phyloP scores from a whole-genome alignment of 2,888 invertebrate genomes.

The Apamea crenata region DNA sequence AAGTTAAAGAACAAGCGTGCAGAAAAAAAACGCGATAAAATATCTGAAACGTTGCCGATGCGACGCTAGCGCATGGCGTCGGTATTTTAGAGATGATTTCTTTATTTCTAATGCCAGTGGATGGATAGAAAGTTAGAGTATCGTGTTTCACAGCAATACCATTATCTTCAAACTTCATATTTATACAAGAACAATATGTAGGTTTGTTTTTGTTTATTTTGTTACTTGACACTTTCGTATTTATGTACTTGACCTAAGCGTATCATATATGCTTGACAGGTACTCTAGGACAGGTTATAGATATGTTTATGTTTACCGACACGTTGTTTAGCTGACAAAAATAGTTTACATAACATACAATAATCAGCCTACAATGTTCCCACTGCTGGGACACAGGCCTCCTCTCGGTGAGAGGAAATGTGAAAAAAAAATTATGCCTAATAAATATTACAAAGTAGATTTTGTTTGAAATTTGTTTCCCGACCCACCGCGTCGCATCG shows the following conservation, averaged over 20 bases:
- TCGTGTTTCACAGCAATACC: constrained; percentile 45
- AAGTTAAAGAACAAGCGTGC: constrained; percentile 14
- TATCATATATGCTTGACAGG: background rate
- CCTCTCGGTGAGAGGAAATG: no score
- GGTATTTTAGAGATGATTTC: constrained; percentile 35
- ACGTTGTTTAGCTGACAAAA: background rate
- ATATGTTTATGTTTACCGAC: background rate
- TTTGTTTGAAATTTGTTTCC: background rate
- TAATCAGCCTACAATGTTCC: no score
- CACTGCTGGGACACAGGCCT: no score
- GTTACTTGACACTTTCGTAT: background rate
- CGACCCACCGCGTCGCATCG: background rate
- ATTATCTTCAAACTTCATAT: constrained; percentile 13
- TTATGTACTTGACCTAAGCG: background rate
- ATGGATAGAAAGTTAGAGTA: constrained; percentile 58
- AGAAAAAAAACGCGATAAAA: constrained; percentile 15
- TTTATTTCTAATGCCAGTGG: constrained; percentile 38
- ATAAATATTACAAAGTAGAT: constrained; percentile 5
- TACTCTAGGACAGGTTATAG: background rate
- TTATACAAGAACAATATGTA: constrained; percentile 2
- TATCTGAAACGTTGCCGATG: constrained; percentile 10
- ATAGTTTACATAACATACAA: no score
- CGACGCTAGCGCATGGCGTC: background rate
- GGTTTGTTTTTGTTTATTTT: background rate
- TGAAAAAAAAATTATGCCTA: background rate